Conservation (phyloP, 2,113 vertebrate genomes). For the Pelecanus crispus region DNA sequence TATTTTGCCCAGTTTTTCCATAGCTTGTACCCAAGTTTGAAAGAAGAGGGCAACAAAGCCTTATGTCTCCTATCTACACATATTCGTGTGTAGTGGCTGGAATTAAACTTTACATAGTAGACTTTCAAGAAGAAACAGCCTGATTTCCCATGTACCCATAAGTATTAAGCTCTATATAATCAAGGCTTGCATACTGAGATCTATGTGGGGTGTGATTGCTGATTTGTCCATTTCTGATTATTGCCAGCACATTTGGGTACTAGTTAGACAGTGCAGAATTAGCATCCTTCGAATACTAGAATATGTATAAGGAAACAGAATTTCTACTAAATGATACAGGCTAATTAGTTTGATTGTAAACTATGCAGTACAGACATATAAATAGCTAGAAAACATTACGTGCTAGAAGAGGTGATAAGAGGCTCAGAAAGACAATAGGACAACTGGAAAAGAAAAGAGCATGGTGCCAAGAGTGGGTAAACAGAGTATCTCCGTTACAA, state of each 20-base stretch:
- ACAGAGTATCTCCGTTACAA: not conserved
- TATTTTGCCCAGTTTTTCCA: not conserved
- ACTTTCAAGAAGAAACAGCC: not conserved
- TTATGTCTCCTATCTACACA: not conserved
- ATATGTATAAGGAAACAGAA: not conserved
- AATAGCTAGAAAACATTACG: not conserved
- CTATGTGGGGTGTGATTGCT: not conserved
- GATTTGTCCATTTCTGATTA: not conserved
- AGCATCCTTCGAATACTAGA: not conserved
- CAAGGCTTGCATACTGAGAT: not conserved
- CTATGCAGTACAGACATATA: not conserved
- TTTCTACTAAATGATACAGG: not conserved
- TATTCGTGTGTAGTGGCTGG: not conserved
- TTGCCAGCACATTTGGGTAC: not conserved
- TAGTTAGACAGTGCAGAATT: not conserved
- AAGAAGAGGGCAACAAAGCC: not conserved
- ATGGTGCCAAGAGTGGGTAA: not conserved
- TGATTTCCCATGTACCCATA: not conserved
- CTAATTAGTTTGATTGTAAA: not conserved
- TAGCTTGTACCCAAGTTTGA: not conserved
- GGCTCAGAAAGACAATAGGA: not conserved
- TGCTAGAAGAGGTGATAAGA: not conserved
- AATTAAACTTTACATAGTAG: not conserved
- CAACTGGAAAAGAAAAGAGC: not conserved
- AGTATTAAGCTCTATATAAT: not conserved